Base-by-base conservation (phyloP, 2,888 invertebrate genomes). In the Troides aeacus region DNA sequence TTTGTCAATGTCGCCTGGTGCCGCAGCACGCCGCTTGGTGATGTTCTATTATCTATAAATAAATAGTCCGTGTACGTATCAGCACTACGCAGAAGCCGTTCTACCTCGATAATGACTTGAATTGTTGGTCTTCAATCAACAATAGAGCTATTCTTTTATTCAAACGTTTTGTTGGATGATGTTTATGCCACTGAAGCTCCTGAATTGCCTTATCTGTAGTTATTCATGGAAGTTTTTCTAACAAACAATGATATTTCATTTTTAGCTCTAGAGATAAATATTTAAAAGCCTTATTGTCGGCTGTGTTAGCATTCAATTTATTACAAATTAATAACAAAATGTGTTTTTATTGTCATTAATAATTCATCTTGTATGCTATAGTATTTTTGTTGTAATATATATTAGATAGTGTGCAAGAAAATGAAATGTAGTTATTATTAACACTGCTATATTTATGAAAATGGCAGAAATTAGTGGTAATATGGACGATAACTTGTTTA, bases 1-100 rank as follows among this genome's bases (percentile, higher is more conserved):
- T 90, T 89, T 88, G 87, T 89, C 87, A 88, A 86, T 85, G 87
- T 86, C 84, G 80, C 77, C 80, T 82, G 82, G 79, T 85, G 81
- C 77, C 81, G 81, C 80, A 81, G 80, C 81, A 80, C 78, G 73
- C 81, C 77, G 81, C 64, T 62, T 62, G 61, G 66, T 70, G 70
- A 36, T 64, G 63, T 60, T 70, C 70, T 69, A 69, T 67, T 70
- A 67, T 67, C 70, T 70, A 70, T 70, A 67, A 67, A 70, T 70
- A 70, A 64, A 59, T 64, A 61, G 53, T 42, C 62, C 30, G 62
- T 30, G 39, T 63, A 60, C 15, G 61, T 64, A 63, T 46, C 42
- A 24, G 46, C 56, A 70, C 63, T 36, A 23, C 42, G 57, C 60
- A 50, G 67, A 61, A 36, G 53, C 18, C 61, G 39, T 64, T 56